Evolutionary conservation across 2,113 vertebrate species (phyloP).

Genomic region (Thryonomys swinderianus): DNA sequence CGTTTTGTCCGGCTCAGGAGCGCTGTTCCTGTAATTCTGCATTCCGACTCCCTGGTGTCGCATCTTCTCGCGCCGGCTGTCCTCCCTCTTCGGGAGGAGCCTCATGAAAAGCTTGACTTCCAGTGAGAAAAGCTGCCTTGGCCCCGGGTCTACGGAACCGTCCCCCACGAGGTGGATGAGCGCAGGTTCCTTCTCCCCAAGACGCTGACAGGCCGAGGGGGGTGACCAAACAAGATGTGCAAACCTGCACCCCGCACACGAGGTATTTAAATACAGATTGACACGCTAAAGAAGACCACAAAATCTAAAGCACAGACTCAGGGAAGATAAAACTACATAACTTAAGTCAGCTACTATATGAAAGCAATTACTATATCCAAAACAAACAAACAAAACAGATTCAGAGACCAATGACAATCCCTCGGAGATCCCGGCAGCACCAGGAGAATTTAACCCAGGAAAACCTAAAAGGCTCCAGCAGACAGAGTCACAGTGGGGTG

Average conservation of each 20-base stretch:
- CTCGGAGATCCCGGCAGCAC: not conserved
- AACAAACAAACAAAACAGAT: not conserved
- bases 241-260: conserved; percentile 35
- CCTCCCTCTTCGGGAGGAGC: conserved; percentile 56
- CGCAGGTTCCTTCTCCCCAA: not conserved
- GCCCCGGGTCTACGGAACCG: conserved; percentile 37
- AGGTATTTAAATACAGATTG: conserved; percentile 15
- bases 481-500: not conserved
- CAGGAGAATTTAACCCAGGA: not conserved
- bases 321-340: not conserved
- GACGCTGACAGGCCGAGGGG: not conserved
- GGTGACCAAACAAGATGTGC: conserved; percentile 9
- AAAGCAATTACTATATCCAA: not conserved
- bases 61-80: conserved; percentile 9
- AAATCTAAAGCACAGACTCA: not conserved
- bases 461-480: not conserved
- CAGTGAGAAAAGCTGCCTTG: conserved; percentile 65
- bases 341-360: not conserved
- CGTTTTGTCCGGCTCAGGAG: conserved; percentile 57
- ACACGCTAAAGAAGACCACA: not conserved
- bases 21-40: conserved; percentile 73
- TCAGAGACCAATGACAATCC: not conserved
- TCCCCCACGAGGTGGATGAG: conserved; percentile 6
- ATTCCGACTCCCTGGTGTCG: conserved; percentile 63
- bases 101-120: conserved; percentile 63